Percentiles rank a stretch among this genome's conserved stretches.
phyloP scores from a whole-genome alignment of 2,888 invertebrate species.

The Xylophagus ater region DNA sequence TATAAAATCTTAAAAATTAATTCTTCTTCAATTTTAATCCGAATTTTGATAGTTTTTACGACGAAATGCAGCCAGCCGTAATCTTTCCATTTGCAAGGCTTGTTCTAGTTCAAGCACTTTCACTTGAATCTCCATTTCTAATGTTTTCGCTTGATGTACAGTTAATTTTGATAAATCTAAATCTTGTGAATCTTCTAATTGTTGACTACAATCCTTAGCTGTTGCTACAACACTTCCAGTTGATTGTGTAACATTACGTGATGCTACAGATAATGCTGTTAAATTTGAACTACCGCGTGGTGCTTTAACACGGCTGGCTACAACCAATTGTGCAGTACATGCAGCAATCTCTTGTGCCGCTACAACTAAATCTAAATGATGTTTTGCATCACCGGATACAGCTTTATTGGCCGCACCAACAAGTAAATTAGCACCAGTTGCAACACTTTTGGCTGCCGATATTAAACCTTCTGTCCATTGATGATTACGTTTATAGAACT shows the following conservation, averaged over 20 bases:
- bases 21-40: conserved; percentile 20
- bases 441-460: conserved; percentile 96
- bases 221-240: conserved; percentile 90
- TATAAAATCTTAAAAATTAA: too few species aligned
- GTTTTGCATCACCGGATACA: conserved; percentile 72
- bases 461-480: conserved; percentile 98
- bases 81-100: conserved; percentile 77
- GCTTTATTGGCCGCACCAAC: conserved; percentile 89
- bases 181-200: conserved; percentile 79
- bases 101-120: conserved; percentile 87
- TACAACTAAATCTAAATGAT: conserved; percentile 63
- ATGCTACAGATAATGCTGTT: conserved; percentile 70
- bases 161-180: conserved; percentile 82
- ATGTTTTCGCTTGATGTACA: conserved; percentile 85
- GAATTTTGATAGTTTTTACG: conserved; percentile 70
- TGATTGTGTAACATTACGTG: conserved; percentile 78
- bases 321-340: conserved; percentile 93
- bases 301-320: conserved; percentile 93
- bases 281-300: conserved; percentile 70
- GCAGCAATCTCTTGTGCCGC: conserved; percentile 95
- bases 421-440: conserved; percentile 86
- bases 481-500: conserved; percentile 96
- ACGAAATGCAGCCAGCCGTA: conserved; percentile 72
- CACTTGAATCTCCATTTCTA: conserved; percentile 97
- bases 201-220: conserved; percentile 77